Base-by-base conservation (phyloP, 2,113 vertebrate genomes). In the Myrmecophaga tridactyla region DNA sequence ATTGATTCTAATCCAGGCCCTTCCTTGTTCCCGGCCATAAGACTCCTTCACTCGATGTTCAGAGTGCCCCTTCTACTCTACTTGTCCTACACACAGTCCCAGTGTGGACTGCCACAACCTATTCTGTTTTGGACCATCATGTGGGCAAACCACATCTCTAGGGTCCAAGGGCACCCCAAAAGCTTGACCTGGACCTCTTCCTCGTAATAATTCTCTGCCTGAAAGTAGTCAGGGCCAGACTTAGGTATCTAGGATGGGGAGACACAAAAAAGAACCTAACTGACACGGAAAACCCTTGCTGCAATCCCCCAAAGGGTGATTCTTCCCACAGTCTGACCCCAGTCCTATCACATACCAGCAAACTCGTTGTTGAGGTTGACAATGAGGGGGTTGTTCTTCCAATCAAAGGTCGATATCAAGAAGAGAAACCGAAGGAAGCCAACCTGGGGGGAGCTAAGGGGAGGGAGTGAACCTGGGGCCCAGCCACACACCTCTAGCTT, bases 401-500 rank as follows among this genome's bases (percentile, higher is more conserved):
- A 99, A 98, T 99, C 99, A 95, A 99, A 99, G 60, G 99, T 98
- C n/a, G 99, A 98, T 29, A 99, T 97, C 97, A 99, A 97, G 95
- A 98, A 97, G 63, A 99, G 99, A 97, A 99, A 99, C 29, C 99
- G 99, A 76, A 99, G 99, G 96, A 99, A 99, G 29, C 99, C 99
- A 82, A 99, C 99, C 98, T 99, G 99, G 12, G 99, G 99, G 96
- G 99, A 99, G 87, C 99, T 99, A 94, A 60, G 90, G 27, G 86
- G 76, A 11, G 77, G 39, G 27, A 88, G 39, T 70, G 34, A 75
- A 46, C n/a, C 27, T 46, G 41, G 2, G 65, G 27, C 46, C 69
- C 77, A 63, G 62, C 1, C 89, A 53, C 31, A 56, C 4, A 7
- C 39, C 9, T 48, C 31, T 25, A n/a, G 7, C 23, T 27, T 60